These are phyloP conservation scores for Cathartes aura DNA, from an alignment of 2,113 vertebrate genomes.

Conservation along the genomic window DNA sequence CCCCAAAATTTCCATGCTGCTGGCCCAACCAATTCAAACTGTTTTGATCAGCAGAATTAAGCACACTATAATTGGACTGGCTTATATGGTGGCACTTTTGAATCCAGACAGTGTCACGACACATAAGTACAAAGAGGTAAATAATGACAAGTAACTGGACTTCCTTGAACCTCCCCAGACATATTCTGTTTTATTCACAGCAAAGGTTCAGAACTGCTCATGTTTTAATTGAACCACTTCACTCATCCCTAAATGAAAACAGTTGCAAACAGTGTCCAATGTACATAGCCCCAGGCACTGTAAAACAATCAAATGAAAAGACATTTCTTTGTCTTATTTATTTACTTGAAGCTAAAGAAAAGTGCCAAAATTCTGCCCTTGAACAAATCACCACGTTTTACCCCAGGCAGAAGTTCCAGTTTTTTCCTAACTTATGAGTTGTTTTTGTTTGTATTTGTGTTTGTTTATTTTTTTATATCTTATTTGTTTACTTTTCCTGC, in stretches of 20 bases:
- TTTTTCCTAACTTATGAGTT: constrained; percentile 24
- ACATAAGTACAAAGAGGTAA: constrained; percentile 41
- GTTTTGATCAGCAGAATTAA: constrained; percentile 9
- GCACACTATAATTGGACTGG: not conserved
- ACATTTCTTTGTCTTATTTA: constrained; percentile 64
- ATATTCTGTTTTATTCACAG: constrained; percentile 46
- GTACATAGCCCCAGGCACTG: constrained; percentile 56
- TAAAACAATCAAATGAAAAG: constrained; percentile 66
- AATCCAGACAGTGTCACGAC: constrained; percentile 27
- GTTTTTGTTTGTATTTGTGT: constrained; percentile 22
- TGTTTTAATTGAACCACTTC: constrained; percentile 67
- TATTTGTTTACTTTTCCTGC: constrained; percentile 42
- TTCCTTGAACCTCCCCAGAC: constrained; percentile 53
- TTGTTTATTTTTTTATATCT: not conserved
- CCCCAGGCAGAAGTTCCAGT: not conserved
- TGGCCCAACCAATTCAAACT: not conserved
- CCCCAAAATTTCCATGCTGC: not conserved
- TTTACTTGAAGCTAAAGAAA: constrained; percentile 61
- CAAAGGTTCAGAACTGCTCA: constrained; percentile 45
- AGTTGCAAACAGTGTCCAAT: constrained; percentile 59
- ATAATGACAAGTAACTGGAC: constrained; percentile 35
- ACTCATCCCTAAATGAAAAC: constrained; percentile 70
- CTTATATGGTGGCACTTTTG: not conserved
- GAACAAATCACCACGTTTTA: constrained; percentile 51
- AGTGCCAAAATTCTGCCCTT: constrained; percentile 51